Evolutionary conservation across 2,113 vertebrate species (phyloP), one percentile per base, ranked within the genome.

Genomic region (Pycnonotus jocosus): DNA sequence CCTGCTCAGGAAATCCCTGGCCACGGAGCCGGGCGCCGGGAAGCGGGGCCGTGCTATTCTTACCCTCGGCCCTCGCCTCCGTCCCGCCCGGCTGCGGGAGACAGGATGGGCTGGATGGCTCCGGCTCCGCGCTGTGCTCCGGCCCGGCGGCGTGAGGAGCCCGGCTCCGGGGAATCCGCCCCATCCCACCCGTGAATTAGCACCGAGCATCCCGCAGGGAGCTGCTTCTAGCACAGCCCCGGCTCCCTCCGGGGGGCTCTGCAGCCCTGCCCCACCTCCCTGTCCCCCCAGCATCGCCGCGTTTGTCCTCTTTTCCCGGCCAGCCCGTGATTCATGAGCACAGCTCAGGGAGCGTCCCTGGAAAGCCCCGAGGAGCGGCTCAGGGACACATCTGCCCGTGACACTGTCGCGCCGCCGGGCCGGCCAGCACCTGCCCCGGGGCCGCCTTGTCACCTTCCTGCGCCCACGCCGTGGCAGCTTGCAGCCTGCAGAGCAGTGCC

Each of bases 351-450:
- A 72, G 66, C 87, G 44, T 84, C 94, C 73, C 81, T 77, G 91
- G 91, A 79, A 91, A 96, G 92, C 93, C 95, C 95, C 79, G 74
- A 60, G 82, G 13, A 12, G 3, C 66, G 31, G 89, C 88, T 88
- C 81, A 5, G 4, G 47, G 80, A 60, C 81, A 72, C 88, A 89
- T 64, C 86, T 66, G 93, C 38, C 33, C 4, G 23, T 4, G 27
- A 33, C 90, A 81, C 58, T 9, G 50, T 54, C 57, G 23, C 28
- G 5, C 56, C 37, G 21, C 69, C 48, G 42, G 82, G 68, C 70
- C 45, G 31, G 66, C 17, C 91, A 14, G 80, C 96, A 89, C 96
- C 83, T 95, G 54, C 60, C 73, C 68, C 14, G 12, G 70, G 51
- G 86, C 62, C 9, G 1, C 72, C 35, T 6, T 70, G 74, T 85